These are phyloP conservation scores for Patella pellucida DNA, from an alignment of 2,888 invertebrate species.

Conservation along the genomic window DNA sequence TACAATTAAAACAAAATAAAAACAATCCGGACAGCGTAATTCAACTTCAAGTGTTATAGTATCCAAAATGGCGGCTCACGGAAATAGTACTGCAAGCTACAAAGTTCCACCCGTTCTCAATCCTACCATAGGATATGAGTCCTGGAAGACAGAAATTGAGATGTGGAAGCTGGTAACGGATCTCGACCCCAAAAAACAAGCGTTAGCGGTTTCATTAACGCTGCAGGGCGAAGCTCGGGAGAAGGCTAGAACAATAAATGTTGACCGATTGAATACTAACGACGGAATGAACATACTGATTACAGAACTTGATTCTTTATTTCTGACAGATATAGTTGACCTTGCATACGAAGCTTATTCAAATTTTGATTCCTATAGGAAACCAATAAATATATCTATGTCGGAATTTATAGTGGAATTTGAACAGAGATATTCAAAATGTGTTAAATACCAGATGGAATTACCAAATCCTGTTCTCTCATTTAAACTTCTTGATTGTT, in stretches of 20 bases:
- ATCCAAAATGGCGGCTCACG: not conserved
- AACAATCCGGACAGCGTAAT: too few relatives aligned
- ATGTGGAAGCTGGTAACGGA: not conserved
- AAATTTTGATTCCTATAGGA: not conserved
- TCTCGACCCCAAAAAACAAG: not conserved
- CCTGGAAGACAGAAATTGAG: not conserved
- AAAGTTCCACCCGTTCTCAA: not conserved
- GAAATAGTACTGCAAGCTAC: not conserved
- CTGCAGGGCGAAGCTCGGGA: not conserved
- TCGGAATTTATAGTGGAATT: slow-evolving; percentile 3
- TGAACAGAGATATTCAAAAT: not conserved
- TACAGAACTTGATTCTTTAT: not conserved
- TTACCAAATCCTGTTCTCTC: slow-evolving; percentile 11
- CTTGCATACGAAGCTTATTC: not conserved
- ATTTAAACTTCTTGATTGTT: not conserved
- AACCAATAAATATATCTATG: not conserved
- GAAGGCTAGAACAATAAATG: not conserved
- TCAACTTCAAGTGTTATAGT: too few relatives aligned
- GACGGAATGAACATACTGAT: not conserved
- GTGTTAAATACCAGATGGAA: not conserved
- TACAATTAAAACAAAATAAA: too few relatives aligned
- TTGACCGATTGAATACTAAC: not conserved
- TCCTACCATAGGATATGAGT: not conserved
- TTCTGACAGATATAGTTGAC: not conserved
- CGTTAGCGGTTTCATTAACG: not conserved